These are phyloP conservation scores for Choloepus hoffmanni DNA, from an alignment of 2,113 vertebrate genomes.

Conservation along the genomic window DNA sequence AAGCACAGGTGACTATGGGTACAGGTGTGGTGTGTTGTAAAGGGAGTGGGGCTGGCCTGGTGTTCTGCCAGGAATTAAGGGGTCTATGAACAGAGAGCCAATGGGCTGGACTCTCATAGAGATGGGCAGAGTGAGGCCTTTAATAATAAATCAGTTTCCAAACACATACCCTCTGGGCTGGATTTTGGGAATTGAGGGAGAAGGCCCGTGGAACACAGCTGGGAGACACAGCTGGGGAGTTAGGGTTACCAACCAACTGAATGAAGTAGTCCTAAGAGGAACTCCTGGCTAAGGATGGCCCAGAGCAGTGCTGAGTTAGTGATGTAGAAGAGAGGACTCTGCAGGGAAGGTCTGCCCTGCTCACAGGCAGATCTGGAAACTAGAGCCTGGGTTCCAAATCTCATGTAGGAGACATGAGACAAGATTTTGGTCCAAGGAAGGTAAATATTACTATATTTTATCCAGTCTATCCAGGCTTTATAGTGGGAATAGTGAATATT, in stretches of 20 bases:
- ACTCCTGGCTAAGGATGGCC: neutral
- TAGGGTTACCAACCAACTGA: neutral
- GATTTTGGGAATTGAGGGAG: neutral
- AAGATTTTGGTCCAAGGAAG: neutral
- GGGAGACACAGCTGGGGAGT: neutral
- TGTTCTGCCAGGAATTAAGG: neutral
- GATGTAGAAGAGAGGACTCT: neutral
- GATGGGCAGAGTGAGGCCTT: neutral
- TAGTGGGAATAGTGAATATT: conserved; percentile 10
- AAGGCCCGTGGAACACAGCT: neutral
- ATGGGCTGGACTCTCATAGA: neutral
- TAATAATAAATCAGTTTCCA: neutral
- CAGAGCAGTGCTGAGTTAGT: neutral
- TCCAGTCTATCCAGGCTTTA: neutral
- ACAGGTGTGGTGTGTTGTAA: neutral
- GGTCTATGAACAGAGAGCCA: neutral
- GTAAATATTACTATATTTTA: conserved; percentile 1
- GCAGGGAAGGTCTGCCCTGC: neutral
- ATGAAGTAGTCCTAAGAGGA: neutral
- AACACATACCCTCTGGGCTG: neutral
- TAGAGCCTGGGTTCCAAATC: neutral
- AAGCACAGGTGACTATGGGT: neutral
- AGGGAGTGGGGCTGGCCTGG: neutral
- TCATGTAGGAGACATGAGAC: neutral
- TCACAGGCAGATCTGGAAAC: neutral